A percentile compares a stretch with the other conserved stretches of the same genome.
Evolutionary conservation across 2,888 invertebrate species (phyloP).

Genomic region (Ophion ventricosus): DNA sequence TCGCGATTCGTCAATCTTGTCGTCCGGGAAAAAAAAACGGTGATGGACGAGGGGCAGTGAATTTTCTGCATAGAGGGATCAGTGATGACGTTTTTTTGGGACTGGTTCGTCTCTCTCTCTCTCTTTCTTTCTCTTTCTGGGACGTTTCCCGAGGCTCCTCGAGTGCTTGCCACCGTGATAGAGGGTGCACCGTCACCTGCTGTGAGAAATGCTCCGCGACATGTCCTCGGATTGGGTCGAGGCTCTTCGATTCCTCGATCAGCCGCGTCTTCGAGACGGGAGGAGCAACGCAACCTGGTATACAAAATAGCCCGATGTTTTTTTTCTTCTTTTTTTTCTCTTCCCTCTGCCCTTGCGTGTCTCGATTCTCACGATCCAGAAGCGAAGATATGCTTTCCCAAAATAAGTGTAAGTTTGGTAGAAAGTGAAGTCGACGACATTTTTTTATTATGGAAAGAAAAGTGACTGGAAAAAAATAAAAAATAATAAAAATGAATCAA

Average conservation of each 20-base stretch:
- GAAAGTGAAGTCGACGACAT: background rate
- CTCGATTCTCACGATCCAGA: background rate
- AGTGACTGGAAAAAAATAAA: background rate
- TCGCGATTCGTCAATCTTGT: constrained; percentile 7
- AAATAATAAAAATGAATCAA: background rate
- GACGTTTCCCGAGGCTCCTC: constrained; percentile 49
- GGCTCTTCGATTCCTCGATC: constrained; percentile 51
- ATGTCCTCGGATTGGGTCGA: constrained; percentile 43
- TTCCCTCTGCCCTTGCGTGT: background rate
- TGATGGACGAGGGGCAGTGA: constrained; percentile 68
- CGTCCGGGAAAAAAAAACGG: background rate
- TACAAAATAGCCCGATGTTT: background rate
- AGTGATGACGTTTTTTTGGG: constrained; percentile 47
- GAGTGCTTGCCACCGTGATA: constrained; percentile 71
- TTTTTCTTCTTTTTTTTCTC: background rate
- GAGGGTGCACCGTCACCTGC: constrained; percentile 75
- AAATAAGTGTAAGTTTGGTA: background rate
- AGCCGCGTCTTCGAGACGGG: constrained; percentile 71
- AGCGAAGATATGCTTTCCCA: background rate
- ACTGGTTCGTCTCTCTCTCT: background rate
- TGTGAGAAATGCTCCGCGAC: constrained; percentile 77
- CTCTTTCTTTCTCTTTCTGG: background rate
- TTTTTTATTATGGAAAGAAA: background rate
- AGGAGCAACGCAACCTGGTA: background rate
- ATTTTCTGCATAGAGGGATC: constrained; percentile 68